Base-by-base conservation (phyloP, 2,888 invertebrate species). In the Eupithecia subumbrata region DNA sequence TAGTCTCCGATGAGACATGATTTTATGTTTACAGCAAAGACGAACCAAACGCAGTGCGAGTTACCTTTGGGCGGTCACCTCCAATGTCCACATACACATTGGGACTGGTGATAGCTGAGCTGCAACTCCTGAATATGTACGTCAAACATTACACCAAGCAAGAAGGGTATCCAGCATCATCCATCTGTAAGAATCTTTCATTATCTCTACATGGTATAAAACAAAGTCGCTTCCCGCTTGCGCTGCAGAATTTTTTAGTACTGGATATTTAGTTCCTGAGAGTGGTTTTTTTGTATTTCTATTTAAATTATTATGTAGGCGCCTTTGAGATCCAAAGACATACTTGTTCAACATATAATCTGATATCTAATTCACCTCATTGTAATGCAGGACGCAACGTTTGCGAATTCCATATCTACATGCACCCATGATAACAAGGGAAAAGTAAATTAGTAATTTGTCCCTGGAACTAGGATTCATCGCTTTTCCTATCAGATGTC, bases 51-150 rank as follows among this genome's bases (percentile, higher is more conserved):
- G 96, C 96, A 84, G 96, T 96, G 0, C 95, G 96, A 90, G 97
- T 97, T 82, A 95, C 96, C 84, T 98, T 97, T 83, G 95, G 96
- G 84, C 95, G 94, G 78, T 96, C 97, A 0, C 97, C 97, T 0
- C 96, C 96, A 3, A 97, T 98, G 96, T 96, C 97, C 1, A 96
- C 97, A 0, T 97, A 96, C 87, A 96, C 97, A 0, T 91, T 97
- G 66, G 97, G 97, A 0, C 92, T 98, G 76, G 95, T 97, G 14
- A 96, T 97, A 30, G 97, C 97, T 0, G 96, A 97, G 78, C 93
- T 97, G 71, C 88, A 93, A 77, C 92, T 90, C 74, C 80, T 92
- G 40, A 68, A 73, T n/a, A n/a, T 45, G 43, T 77, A 22, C 64
- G 30, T 34, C 52, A 73, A 75, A 64, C 75, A 77, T 30, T 52